Conservation (phyloP, 2,888 invertebrate genomes). For the Drosophila longiperda region DNA sequence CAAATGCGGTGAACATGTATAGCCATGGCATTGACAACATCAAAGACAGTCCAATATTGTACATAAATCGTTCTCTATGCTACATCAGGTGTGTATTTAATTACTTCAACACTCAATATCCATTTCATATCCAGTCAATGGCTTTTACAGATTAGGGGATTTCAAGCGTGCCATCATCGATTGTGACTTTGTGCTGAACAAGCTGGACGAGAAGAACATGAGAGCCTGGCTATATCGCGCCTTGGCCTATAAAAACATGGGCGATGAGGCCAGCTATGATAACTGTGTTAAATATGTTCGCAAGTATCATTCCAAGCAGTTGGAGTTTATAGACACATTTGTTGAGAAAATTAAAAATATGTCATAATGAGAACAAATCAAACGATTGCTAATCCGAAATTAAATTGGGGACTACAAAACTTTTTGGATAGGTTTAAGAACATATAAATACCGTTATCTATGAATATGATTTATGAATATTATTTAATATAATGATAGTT, state of each 20-base stretch:
- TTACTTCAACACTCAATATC: not conserved
- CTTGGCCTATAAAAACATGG: constrained; percentile 88
- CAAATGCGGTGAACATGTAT: constrained; percentile 90
- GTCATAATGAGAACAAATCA: not conserved
- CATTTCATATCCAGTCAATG: not conserved
- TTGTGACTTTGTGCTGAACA: constrained; percentile 89
- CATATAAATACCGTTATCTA: not conserved
- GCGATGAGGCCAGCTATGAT: constrained; percentile 87
- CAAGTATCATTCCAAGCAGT: constrained; percentile 88
- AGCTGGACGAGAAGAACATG: constrained; percentile 90
- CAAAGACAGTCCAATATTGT: constrained; percentile 91
- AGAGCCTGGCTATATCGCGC: constrained; percentile 91
- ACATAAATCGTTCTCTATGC: constrained; percentile 91
- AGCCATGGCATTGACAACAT: constrained; percentile 91
- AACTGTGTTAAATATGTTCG: constrained; percentile 87
- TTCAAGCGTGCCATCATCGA: constrained; percentile 89
- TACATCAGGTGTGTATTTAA: constrained; percentile 80
- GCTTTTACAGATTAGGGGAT: constrained; percentile 82
- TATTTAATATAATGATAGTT: constrained; percentile 15
- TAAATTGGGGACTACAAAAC: not conserved
- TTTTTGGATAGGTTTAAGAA: too few species aligned
- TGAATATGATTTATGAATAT: not conserved
- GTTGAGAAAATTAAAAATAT: constrained; percentile 82
- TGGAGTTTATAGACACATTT: constrained; percentile 87
- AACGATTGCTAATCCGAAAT: not conserved